phyloP scores from a whole-genome alignment of 2,888 invertebrate species.

The Spisula solida region DNA sequence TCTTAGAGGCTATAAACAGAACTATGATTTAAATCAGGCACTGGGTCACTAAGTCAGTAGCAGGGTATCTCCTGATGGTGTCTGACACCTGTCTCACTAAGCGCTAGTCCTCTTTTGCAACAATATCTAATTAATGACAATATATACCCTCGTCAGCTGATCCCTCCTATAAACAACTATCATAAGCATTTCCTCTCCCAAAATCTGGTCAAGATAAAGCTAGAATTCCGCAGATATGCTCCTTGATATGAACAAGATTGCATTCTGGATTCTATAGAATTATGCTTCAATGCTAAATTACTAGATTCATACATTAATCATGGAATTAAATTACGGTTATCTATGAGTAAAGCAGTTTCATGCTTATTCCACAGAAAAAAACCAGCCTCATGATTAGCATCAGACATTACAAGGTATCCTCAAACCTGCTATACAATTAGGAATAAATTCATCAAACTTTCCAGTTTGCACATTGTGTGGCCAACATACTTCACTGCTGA shows the following conservation, averaged over 20 bases:
- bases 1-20: not conserved
- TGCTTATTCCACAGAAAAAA: not conserved
- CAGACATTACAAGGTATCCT: not conserved
- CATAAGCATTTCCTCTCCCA: constrained; percentile 23
- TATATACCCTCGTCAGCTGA: constrained; percentile 9
- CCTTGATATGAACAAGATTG: constrained; percentile 2
- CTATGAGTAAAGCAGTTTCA: not conserved
- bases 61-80: not conserved
- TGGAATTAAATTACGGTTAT: constrained; percentile 15
- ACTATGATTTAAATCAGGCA: constrained; percentile 30
- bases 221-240: constrained; percentile 3
- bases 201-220: constrained; percentile 27
- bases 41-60: constrained; percentile 42
- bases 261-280: not conserved
- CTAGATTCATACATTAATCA: not conserved
- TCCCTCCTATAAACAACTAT: constrained; percentile 17
- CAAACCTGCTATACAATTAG: not conserved
- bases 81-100: constrained; percentile 5
- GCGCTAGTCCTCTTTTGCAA: not conserved
- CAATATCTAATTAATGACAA: constrained; percentile 22
- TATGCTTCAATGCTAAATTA: not conserved
- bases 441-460: constrained; percentile 9
- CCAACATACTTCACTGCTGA: not conserved
- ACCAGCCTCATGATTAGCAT: not conserved
- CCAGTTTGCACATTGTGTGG: not conserved